Evolutionary conservation across 1,140 invertebrate genomes (phyloP).

Genomic region (Cyclargus thomasi): DNA sequence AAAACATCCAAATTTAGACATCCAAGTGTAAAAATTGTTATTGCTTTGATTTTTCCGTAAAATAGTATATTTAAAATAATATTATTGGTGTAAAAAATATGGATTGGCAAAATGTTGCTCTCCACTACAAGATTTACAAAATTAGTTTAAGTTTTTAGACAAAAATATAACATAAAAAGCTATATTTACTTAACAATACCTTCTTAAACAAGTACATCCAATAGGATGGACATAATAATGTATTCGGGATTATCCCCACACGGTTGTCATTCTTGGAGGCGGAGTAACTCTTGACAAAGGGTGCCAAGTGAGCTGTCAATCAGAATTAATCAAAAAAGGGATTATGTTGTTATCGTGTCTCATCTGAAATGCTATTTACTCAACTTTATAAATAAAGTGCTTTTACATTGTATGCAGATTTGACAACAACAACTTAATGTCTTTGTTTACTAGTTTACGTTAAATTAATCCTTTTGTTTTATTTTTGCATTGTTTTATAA

Average conservation of each 20-base stretch:
- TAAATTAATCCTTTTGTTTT: background rate
- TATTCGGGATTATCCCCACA: background rate
- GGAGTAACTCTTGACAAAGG: conserved; percentile 31
- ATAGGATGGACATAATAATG: too few species aligned
- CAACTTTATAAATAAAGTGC: background rate
- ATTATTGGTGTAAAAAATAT: too few species aligned
- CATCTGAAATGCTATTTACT: conserved; percentile 13
- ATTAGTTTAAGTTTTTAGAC: too few species aligned
- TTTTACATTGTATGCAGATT: conserved; percentile 2
- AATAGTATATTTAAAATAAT: too few species aligned
- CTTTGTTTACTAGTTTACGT: background rate
- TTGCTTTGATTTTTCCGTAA: too few species aligned
- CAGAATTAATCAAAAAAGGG: conserved; percentile 29
- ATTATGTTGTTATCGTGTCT: conserved; percentile 28
- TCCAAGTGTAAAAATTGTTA: too few species aligned
- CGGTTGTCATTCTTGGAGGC: conserved; percentile 26
- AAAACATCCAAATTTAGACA: too few species aligned
- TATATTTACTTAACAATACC: background rate
- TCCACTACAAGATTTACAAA: too few species aligned
- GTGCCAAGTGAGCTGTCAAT: conserved; percentile 41
- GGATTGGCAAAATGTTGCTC: too few species aligned
- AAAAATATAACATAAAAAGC: background rate
- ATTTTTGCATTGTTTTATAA: background rate
- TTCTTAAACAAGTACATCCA: background rate
- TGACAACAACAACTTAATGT: background rate